Percentiles rank a stretch among this genome's conserved stretches.
Conservation (phyloP, 1,140 invertebrate species). For the Pseudomyrmex dendroicus region DNA sequence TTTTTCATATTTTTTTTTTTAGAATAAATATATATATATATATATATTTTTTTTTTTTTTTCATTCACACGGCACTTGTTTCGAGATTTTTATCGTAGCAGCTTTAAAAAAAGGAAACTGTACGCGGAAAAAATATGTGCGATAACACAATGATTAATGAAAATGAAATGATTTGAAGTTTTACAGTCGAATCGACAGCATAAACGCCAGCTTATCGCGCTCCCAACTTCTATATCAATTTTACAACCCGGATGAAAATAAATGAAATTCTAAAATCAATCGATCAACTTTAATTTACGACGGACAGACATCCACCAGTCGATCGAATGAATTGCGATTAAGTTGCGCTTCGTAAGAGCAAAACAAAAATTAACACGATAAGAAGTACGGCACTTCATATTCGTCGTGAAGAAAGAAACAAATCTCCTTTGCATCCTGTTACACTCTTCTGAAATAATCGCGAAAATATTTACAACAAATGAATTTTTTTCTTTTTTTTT, state of each 20-base stretch:
- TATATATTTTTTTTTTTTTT: neutral
- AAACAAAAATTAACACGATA: neutral
- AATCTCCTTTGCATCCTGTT: neutral
- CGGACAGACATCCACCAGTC: neutral
- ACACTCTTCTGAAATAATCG: neutral
- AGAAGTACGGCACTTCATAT: conserved; percentile 83
- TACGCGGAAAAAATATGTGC: neutral
- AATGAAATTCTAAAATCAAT: neutral
- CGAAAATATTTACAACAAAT: neutral
- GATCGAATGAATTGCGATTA: neutral
- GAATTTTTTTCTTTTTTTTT: too few species aligned
- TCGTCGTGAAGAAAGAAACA: conserved; percentile 66
- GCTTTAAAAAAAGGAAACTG: neutral
- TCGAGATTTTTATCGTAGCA: neutral
- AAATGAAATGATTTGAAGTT: neutral
- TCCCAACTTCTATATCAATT: conserved; percentile 55
- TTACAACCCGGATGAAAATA: neutral
- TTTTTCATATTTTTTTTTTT: neutral
- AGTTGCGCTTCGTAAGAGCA: neutral
- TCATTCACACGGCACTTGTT: neutral
- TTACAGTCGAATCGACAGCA: conserved; percentile 58
- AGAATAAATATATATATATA: neutral
- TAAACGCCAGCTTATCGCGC: conserved; percentile 25
- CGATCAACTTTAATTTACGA: neutral
- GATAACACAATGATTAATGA: conserved; percentile 8